Conservation (phyloP, 2,888 invertebrate genomes). For the Dendrolimus pini region DNA sequence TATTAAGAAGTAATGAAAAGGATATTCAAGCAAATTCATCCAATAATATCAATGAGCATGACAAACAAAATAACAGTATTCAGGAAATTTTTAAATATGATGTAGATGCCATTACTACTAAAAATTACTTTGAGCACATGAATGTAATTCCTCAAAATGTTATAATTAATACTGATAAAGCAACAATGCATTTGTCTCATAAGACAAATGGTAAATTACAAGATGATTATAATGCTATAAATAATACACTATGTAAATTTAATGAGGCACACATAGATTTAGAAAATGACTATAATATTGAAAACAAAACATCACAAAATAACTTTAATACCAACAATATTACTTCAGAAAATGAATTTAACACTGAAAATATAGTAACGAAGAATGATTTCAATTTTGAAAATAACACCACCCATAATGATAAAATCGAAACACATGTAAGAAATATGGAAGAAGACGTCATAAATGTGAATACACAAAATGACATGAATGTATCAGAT, state of each 20-base stretch:
- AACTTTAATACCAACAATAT: background rate
- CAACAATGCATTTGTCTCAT: background rate
- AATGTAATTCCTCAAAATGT: background rate
- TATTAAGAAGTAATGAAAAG: too few species aligned
- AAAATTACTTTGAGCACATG: background rate
- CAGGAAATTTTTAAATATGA: background rate
- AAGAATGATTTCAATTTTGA: background rate
- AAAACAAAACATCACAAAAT: background rate
- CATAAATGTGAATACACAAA: slow-evolving; percentile 10
- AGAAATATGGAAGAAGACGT: slow-evolving; percentile 2
- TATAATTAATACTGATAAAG: background rate
- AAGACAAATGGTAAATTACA: too few species aligned
- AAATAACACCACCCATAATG: background rate
- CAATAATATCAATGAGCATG: background rate
- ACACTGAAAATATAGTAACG: background rate
- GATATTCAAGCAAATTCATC: background rate
- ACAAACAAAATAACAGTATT: background rate
- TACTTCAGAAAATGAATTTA: background rate
- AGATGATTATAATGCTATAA: too few species aligned
- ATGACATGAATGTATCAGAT: slow-evolving; percentile 12
- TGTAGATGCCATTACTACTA: background rate
- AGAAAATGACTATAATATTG: background rate
- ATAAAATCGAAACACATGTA: background rate
- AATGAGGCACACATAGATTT: background rate
- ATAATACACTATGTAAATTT: background rate